phyloP scores from a whole-genome alignment of 2,113 vertebrate species.

The Eubucco bourcierii region DNA sequence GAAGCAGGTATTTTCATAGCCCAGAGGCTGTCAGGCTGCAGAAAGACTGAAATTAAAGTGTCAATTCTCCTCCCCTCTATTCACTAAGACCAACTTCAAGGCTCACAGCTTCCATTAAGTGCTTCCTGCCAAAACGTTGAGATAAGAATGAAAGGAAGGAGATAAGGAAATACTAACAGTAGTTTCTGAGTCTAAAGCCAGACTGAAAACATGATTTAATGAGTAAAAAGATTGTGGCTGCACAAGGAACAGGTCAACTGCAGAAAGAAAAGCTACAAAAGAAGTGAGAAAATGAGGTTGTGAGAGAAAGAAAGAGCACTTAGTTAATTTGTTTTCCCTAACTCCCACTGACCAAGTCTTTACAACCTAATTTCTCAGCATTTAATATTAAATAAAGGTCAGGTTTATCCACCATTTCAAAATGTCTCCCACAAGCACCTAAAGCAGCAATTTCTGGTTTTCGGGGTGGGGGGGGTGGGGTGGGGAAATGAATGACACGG shows the following conservation, averaged over 20 bases:
- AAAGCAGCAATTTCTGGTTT: background rate
- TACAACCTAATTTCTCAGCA: background rate
- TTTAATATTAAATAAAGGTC: background rate
- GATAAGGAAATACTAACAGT: slow-evolving; percentile 5
- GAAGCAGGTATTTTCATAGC: background rate
- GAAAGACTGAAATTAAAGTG: background rate
- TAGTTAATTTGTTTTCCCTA: background rate
- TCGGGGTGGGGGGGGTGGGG: no score
- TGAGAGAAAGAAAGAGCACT: background rate
- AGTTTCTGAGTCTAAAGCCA: background rate
- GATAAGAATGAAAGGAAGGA: slow-evolving; percentile 30
- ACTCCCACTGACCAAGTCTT: background rate
- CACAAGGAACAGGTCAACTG: background rate
- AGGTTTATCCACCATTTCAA: background rate
- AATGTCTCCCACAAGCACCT: background rate
- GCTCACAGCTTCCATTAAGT: background rate
- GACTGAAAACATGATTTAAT: background rate
- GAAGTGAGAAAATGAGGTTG: background rate
- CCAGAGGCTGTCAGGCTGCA: background rate
- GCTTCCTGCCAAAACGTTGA: background rate
- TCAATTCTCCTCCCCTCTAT: background rate
- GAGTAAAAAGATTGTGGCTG: background rate
- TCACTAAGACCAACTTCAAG: background rate
- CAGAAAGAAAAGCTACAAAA: background rate
- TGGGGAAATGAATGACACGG: no score